A percentile compares a stretch with the other conserved stretches of the same genome.
phyloP scores from a whole-genome alignment of 2,888 invertebrate genomes.

The Acleris cristana region DNA sequence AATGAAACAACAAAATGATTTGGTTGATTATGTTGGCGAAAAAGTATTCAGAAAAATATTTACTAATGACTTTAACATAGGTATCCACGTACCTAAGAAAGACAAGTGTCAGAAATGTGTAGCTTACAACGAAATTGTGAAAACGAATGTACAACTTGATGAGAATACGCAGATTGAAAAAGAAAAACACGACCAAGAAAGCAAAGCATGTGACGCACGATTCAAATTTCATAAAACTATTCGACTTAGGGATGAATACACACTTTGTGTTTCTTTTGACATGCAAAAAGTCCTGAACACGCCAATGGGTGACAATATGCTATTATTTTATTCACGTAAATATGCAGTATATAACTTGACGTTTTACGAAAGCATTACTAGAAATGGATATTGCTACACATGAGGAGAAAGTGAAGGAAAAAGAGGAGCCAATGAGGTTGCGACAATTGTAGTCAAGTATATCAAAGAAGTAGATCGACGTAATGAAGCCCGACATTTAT shows the following conservation, averaged over 20 bases:
- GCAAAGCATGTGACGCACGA: neutral
- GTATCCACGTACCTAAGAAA: slow-evolving; percentile 14
- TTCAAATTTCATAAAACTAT: neutral
- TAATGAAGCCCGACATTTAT: neutral
- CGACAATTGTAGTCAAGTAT: slow-evolving; percentile 43
- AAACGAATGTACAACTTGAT: neutral
- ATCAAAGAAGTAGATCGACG: slow-evolving; percentile 31
- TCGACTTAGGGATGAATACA: neutral
- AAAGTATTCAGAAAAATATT: slow-evolving; percentile 12
- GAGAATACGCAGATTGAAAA: neutral
- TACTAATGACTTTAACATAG: slow-evolving; percentile 8
- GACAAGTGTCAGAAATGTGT: slow-evolving; percentile 12
- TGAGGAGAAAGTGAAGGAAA: neutral
- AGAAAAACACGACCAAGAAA: slow-evolving; percentile 3
- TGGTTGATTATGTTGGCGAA: neutral
- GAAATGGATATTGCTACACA: neutral
- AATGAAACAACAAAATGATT: neutral
- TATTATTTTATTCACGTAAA: neutral
- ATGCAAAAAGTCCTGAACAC: slow-evolving; percentile 11
- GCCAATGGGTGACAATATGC: neutral
- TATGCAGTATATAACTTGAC: neutral
- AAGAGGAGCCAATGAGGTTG: slow-evolving; percentile 41
- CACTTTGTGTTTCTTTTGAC: slow-evolving; percentile 12
- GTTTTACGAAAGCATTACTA: neutral
- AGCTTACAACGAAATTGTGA: neutral